Base-by-base conservation (phyloP, 2,113 vertebrate species). In the Apteryx owenii region DNA sequence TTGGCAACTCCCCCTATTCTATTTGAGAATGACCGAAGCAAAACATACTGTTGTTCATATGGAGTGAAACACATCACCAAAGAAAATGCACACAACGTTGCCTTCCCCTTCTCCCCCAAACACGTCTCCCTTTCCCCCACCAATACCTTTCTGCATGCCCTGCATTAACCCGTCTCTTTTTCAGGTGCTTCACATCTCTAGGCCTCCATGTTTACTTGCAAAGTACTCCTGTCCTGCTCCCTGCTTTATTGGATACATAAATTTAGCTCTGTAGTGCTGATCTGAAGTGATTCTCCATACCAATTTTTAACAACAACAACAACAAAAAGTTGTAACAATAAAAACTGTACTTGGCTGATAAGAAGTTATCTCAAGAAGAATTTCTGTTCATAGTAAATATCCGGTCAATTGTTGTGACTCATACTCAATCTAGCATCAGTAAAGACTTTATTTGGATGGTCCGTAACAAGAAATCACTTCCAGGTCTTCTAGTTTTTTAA, bases 121-220 rank as follows among this genome's bases (percentile, higher is more conserved):
- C 8, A 2, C 2, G 11, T 33, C 7, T 12, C 20, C 60, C 56
- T 46, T 40, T 10, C 10, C 17, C 4, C 10, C 28, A 3, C 2
- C 13, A 16, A 33, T 7, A 26, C 23, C 31, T 33, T 50, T n/a
- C n/a, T 26, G 64, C n/a, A 18, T n/a, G 76, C 29, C 62, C 36
- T 84, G 19, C 12, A 21, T 8, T 50, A 50, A 16, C 4, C 56
- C 54, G 28, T 28, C 53, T 61, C 22, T 68, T 81, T 61, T 89
- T 72, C 42, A 44, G 5, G 17, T 70, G 36, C 26, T 84, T 79
- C 29, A 13, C 80, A 33, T 50, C 31, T 28, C n/a, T 54, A 19
- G 12, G 36, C 12, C 23, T 79, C 44, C 58, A 1, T 5, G 2
- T 65, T 70, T 83, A 51, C 11, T 51, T 83, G 40, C 51, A 86